A percentile compares a stretch with the other conserved stretches of the same genome.
Evolutionary conservation across 23 tunicate species (phyloP).

Genomic region (Diplosoma virens): DNA sequence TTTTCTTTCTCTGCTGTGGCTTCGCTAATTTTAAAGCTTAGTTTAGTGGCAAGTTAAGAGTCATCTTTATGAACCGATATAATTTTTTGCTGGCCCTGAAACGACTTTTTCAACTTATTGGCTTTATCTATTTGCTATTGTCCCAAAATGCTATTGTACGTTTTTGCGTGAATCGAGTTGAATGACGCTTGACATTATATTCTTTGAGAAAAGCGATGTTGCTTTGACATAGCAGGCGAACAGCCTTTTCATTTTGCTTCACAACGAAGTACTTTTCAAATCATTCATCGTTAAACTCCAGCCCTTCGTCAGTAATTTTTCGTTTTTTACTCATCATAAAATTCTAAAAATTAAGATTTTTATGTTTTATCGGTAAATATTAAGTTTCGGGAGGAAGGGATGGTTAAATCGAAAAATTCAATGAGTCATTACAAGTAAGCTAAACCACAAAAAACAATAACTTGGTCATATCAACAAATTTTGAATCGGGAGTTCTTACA

Average conservation of each 20-base stretch:
- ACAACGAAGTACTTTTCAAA: slow-evolving; percentile 28
- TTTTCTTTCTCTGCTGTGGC: slow-evolving; percentile 34
- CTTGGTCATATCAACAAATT: too few species aligned
- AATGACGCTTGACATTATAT: slow-evolving; percentile 11
- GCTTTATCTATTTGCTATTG: slow-evolving; percentile 5
- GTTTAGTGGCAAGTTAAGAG: slow-evolving; percentile 7
- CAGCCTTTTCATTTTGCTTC: slow-evolving; percentile 4
- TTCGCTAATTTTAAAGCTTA: slow-evolving; percentile 28
- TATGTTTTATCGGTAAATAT: too few species aligned
- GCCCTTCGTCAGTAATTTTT: slow-evolving; percentile 18
- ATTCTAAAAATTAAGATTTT: not conserved
- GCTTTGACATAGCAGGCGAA: slow-evolving; percentile 30
- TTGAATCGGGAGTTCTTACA: too few species aligned
- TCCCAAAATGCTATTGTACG: not conserved
- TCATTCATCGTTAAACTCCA: slow-evolving; percentile 4
- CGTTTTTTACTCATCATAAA: slow-evolving; percentile 26
- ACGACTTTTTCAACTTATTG: not conserved
- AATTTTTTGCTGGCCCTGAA: not conserved
- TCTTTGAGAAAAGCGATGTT: not conserved
- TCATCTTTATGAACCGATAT: slow-evolving; percentile 1
- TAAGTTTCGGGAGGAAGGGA: too few species aligned
- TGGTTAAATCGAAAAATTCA: too few species aligned
- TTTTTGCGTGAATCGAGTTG: not conserved
- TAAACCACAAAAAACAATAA: too few species aligned
- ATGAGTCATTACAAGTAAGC: too few species aligned